A percentile compares a stretch with the other conserved stretches of the same genome.
These are phyloP conservation scores for Pachyramphus minor DNA, from an alignment of 2,113 vertebrate species.

Conservation along the genomic window DNA sequence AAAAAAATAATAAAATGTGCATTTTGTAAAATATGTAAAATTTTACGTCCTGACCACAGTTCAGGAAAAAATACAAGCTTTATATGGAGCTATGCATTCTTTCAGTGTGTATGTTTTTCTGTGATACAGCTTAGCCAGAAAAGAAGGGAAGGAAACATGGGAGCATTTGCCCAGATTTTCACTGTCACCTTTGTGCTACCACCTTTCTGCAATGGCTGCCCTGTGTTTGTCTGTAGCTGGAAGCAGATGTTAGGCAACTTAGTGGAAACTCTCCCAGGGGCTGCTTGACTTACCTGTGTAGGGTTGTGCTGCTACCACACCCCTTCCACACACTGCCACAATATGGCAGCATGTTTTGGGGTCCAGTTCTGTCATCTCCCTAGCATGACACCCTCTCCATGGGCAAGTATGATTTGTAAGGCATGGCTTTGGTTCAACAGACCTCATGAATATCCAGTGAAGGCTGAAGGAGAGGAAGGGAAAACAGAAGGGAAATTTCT, in stretches of 20 bases:
- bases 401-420: neutral
- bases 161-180: neutral
- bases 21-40: neutral
- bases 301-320: fast-evolving
- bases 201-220: neutral
- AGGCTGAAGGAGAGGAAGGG: neutral
- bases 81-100: neutral
- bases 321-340: neutral
- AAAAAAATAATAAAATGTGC: neutral
- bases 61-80: neutral
- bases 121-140: neutral
- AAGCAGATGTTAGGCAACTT: neutral
- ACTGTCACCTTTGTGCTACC: neutral
- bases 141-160: neutral
- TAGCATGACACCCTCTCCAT: neutral
- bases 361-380: neutral
- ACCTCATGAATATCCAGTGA: neutral
- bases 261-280: neutral
- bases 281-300: neutral
- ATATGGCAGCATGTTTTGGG: neutral
- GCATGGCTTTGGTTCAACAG: neutral
- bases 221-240: neutral
- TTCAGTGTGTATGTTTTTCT: neutral
- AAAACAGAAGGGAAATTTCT: neutral
- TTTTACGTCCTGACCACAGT: neutral